phyloP scores from a whole-genome alignment of 2,888 invertebrate genomes.

The Priocnemis perturbator region DNA sequence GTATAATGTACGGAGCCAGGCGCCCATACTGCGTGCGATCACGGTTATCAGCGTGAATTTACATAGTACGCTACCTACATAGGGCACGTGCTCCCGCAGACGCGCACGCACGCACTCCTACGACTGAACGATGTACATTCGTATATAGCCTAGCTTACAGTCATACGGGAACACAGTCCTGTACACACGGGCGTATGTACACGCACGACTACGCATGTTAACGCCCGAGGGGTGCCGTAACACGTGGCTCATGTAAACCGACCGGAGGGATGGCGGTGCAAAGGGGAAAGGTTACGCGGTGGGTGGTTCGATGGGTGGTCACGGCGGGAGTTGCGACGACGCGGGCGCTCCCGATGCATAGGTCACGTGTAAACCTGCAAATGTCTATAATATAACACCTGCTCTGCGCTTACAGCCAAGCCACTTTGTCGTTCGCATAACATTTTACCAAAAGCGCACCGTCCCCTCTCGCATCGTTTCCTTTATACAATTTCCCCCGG shows the following conservation, averaged over 20 bases:
- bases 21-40: too few species aligned
- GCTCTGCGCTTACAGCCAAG: slow-evolving; percentile 20
- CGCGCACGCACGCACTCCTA: not conserved
- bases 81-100: not conserved
- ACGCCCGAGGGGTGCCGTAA: slow-evolving; percentile 29
- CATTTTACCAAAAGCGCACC: slow-evolving; percentile 35
- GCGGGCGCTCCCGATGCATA: not conserved
- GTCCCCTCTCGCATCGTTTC: not conserved
- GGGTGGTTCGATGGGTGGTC: too few species aligned
- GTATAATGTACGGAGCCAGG: too few species aligned
- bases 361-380: slow-evolving; percentile 38
- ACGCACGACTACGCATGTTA: slow-evolving; percentile 15
- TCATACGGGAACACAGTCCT: not conserved
- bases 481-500: too few species aligned
- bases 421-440: slow-evolving; percentile 43
- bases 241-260: slow-evolving; percentile 44
- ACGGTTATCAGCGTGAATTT: too few species aligned
- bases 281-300: not conserved
- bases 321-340: not conserved
- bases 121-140: too few species aligned
- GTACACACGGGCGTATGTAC: slow-evolving; percentile 5
- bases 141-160: too few species aligned
- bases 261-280: slow-evolving; percentile 3
- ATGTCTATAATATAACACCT: slow-evolving; percentile 37
- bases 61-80: too few species aligned